phyloP scores from a whole-genome alignment of 2,888 invertebrate genomes.

The Xiphydria camelus region DNA sequence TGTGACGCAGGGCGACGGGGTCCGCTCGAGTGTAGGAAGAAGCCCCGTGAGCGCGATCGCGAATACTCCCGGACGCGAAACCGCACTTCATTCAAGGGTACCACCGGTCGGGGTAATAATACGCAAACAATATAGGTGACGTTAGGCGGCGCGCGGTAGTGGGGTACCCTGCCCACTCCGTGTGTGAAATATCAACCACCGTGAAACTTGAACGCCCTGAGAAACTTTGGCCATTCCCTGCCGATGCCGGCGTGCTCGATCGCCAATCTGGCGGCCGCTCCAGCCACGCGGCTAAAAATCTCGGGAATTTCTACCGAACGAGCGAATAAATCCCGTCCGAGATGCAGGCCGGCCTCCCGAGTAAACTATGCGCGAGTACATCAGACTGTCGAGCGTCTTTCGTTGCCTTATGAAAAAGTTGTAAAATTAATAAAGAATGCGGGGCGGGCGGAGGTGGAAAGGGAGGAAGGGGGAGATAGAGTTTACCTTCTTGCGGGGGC shows the following conservation, averaged over 20 bases:
- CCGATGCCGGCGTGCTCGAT: too few relatives aligned
- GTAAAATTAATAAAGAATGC: constrained; percentile 37
- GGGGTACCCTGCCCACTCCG: constrained; percentile 44
- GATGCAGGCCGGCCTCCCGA: constrained; percentile 13
- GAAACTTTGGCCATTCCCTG: constrained; percentile 48
- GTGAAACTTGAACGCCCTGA: constrained; percentile 57
- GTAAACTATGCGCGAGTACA: constrained; percentile 34
- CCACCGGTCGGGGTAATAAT: constrained; percentile 29
- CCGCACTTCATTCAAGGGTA: constrained; percentile 51
- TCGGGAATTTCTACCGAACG: too few relatives aligned
- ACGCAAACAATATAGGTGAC: constrained; percentile 48
- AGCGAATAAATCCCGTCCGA: neutral
- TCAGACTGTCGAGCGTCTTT: constrained; percentile 17
- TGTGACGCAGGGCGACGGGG: neutral
- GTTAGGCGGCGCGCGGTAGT: constrained; percentile 26
- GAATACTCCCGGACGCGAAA: constrained; percentile 51
- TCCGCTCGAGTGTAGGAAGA: too few relatives aligned
- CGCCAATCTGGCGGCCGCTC: neutral
- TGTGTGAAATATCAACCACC: constrained; percentile 59
- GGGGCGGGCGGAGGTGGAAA: too few relatives aligned
- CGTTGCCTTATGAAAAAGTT: constrained; percentile 33
- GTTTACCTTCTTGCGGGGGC: too few relatives aligned
- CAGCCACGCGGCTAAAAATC: neutral
- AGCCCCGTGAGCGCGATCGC: constrained; percentile 26
- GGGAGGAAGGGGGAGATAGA: too few relatives aligned